phyloP scores from a whole-genome alignment of 2,888 invertebrate genomes.

The Clivina fossor region DNA sequence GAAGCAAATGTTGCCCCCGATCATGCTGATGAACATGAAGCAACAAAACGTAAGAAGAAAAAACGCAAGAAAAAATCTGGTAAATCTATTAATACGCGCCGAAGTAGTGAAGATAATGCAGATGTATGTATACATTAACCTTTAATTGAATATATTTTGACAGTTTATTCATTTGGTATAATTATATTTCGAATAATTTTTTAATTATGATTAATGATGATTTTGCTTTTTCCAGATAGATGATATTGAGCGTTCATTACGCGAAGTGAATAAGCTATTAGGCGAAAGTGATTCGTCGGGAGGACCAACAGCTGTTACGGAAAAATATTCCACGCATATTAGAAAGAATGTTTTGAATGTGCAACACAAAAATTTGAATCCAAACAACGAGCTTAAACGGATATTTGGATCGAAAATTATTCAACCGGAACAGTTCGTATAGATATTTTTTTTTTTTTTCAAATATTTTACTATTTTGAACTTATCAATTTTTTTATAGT shows the following conservation, averaged over 20 bases:
- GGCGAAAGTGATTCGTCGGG: conserved; percentile 56
- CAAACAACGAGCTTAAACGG: conserved; percentile 76
- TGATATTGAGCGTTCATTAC: conserved; percentile 67
- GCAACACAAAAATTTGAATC: conserved; percentile 72
- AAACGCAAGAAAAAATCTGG: conserved; percentile 66
- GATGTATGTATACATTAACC: no score
- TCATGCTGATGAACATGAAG: conserved; percentile 54
- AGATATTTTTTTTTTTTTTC: no score
- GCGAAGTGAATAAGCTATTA: conserved; percentile 68
- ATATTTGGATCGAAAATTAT: conserved; percentile 81
- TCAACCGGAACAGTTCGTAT: conserved; percentile 61
- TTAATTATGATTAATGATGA: no score
- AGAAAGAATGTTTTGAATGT: conserved; percentile 61
- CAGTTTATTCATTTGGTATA: no score
- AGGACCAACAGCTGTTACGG: conserved; percentile 40
- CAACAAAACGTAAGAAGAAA: conserved; percentile 61
- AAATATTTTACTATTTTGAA: no score
- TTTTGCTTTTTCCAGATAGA: conserved; percentile 54
- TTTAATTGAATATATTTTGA: no score
- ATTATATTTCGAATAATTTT: no score
- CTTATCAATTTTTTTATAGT: conserved; percentile 47
- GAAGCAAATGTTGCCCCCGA: conserved; percentile 60
- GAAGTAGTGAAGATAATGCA: conserved; percentile 66
- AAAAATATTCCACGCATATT: conserved; percentile 43
- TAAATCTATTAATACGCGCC: conserved; percentile 54